A percentile compares a stretch with the other conserved stretches of the same genome.
These are phyloP conservation scores for Stictonetta naevosa DNA, from an alignment of 2,113 vertebrate species.

Conservation along the genomic window DNA sequence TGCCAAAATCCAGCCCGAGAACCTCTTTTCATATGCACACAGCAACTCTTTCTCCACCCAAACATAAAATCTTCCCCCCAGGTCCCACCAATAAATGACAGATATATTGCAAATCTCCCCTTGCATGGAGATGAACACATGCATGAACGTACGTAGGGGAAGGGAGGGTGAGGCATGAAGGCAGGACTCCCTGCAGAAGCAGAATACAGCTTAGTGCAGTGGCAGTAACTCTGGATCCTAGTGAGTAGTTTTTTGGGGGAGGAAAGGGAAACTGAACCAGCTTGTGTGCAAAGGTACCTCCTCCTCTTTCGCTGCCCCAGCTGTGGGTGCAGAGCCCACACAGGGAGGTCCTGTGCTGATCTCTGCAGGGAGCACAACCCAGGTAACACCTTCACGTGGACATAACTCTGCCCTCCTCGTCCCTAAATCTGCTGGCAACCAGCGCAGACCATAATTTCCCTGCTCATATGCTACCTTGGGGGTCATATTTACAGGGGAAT, in stretches of 20 bases:
- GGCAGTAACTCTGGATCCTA: not conserved
- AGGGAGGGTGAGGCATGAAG: not conserved
- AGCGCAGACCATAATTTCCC: not conserved
- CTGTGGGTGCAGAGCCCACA: not conserved
- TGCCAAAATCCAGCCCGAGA: not conserved
- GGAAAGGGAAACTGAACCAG: not conserved
- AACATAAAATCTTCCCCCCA: not conserved
- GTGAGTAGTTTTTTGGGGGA: rapidly evolving
- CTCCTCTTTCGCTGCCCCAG: not conserved
- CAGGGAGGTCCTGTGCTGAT: not conserved
- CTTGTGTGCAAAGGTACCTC: not conserved
- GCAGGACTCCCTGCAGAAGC: not conserved
- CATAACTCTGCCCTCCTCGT: not conserved
- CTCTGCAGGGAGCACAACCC: not conserved
- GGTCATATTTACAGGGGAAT: not conserved
- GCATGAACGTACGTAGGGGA: rapidly evolving
- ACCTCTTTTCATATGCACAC: not conserved
- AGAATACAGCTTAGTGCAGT: not conserved
- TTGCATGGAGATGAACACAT: not conserved
- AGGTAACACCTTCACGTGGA: not conserved
- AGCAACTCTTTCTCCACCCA: not conserved
- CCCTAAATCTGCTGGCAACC: not conserved
- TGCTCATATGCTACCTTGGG: not conserved
- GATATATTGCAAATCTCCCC: not conserved
- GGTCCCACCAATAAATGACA: not conserved